These are phyloP conservation scores for Theonella swinhoei DNA, from an alignment of 37 sponge, comb jelly and placozoan species.

Conservation along the genomic window DNA sequence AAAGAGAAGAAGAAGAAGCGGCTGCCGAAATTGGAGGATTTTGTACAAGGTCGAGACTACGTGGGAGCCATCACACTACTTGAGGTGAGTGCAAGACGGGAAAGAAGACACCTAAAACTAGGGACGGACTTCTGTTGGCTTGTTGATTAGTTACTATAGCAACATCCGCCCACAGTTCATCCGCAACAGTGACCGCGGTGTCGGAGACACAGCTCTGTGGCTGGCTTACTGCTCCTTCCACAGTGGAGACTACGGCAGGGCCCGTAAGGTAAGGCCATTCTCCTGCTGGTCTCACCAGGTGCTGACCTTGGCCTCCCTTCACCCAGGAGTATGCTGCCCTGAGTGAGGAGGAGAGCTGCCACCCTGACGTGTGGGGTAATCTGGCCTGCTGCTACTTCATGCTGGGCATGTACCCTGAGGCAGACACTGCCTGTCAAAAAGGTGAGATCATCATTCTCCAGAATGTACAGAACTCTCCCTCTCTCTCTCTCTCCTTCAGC, in stretches of 20 bases:
- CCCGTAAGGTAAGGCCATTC: conserved; percentile 52
- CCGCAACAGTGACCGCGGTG: conserved; percentile 57
- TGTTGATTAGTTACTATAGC: background rate
- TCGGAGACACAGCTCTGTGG: conserved; percentile 78
- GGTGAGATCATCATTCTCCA: conserved; percentile 15
- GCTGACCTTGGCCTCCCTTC: background rate
- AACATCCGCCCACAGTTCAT: conserved; percentile 56
- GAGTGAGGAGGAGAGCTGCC: conserved; percentile 42
- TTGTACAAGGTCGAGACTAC: conserved; percentile 86
- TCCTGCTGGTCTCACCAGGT: background rate
- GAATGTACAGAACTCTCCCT: no score
- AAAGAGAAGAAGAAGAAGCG: conserved; percentile 89
- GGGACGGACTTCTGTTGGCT: background rate
- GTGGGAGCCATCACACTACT: conserved; percentile 93
- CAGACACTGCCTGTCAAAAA: conserved; percentile 70
- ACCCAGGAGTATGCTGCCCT: conserved; percentile 86
- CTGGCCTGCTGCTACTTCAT: conserved; percentile 93
- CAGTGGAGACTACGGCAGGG: conserved; percentile 85
- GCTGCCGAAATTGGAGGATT: conserved; percentile 89
- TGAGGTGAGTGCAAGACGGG: conserved; percentile 65
- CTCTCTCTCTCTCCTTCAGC: conserved; percentile 43
- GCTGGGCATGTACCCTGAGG: conserved; percentile 95
- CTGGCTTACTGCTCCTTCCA: conserved; percentile 95
- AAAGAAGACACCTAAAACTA: background rate
- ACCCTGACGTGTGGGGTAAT: conserved; percentile 77